Conservation (phyloP, 2,113 vertebrate genomes). For the Bos indicus region DNA sequence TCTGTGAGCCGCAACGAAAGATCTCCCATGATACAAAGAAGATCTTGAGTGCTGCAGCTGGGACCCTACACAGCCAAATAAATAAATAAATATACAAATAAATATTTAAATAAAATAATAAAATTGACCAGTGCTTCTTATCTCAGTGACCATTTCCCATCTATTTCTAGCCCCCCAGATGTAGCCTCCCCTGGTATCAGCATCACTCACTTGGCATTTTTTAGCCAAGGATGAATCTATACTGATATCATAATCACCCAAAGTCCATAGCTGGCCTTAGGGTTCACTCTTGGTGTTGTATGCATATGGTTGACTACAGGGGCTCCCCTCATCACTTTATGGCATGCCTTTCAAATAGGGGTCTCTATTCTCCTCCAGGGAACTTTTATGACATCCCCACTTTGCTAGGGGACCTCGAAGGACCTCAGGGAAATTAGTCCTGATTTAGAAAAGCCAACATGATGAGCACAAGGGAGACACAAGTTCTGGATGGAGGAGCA, state of each 20-base stretch:
- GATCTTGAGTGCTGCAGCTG: background rate
- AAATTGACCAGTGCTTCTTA: background rate
- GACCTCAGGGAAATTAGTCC: background rate
- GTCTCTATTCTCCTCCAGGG: background rate
- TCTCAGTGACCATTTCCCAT: background rate
- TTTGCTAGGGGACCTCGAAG: background rate
- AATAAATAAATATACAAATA: background rate
- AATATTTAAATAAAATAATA: background rate
- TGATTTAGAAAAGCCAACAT: background rate
- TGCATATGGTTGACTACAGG: background rate
- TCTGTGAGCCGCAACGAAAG: accelerated
- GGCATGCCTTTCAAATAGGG: background rate
- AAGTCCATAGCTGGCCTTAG: background rate
- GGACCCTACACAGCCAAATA: background rate
- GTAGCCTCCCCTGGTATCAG: background rate
- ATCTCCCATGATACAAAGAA: background rate
- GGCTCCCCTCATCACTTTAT: background rate
- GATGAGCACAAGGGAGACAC: background rate
- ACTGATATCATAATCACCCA: background rate
- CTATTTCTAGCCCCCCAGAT: background rate
- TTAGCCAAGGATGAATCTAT: background rate
- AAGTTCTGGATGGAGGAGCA: background rate
- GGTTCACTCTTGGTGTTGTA: background rate
- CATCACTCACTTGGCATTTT: background rate
- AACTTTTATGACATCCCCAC: background rate